These are phyloP conservation scores for Andricus quercusramuli DNA, from an alignment of 2,888 invertebrate species.

Conservation along the genomic window DNA sequence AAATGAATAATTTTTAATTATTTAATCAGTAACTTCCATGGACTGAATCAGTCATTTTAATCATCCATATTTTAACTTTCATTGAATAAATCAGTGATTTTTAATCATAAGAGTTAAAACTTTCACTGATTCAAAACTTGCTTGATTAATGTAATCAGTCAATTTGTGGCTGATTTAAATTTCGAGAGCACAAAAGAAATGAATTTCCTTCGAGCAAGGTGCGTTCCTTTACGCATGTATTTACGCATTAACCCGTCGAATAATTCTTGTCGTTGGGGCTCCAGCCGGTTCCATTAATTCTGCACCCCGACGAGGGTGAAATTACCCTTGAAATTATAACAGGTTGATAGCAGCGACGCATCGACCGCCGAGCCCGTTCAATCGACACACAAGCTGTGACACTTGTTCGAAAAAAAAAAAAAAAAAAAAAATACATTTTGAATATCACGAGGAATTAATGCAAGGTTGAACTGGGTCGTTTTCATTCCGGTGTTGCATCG, in stretches of 20 bases:
- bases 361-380: slow-evolving; percentile 43
- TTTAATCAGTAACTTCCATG: no score
- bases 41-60: no score
- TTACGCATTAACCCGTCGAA: slow-evolving; percentile 34
- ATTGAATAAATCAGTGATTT: no score
- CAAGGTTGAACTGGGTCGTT: not conserved
- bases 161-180: no score
- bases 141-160: no score
- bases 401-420: slow-evolving; percentile 53
- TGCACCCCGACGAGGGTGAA: slow-evolving; percentile 61
- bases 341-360: slow-evolving; percentile 62
- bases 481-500: not conserved
- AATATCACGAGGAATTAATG: not conserved
- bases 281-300: slow-evolving; percentile 62
- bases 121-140: no score
- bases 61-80: no score
- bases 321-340: slow-evolving; percentile 70
- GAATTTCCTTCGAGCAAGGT: slow-evolving; percentile 11
- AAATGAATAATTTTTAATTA: no score
- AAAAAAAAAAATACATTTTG: not conserved
- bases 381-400: slow-evolving; percentile 58
- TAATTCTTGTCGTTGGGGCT: slow-evolving; percentile 31
- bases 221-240: slow-evolving; percentile 29
- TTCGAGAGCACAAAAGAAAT: no score
- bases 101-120: no score